Base-by-base conservation (phyloP, 2,888 invertebrate genomes). In the Axea sp. region DNA sequence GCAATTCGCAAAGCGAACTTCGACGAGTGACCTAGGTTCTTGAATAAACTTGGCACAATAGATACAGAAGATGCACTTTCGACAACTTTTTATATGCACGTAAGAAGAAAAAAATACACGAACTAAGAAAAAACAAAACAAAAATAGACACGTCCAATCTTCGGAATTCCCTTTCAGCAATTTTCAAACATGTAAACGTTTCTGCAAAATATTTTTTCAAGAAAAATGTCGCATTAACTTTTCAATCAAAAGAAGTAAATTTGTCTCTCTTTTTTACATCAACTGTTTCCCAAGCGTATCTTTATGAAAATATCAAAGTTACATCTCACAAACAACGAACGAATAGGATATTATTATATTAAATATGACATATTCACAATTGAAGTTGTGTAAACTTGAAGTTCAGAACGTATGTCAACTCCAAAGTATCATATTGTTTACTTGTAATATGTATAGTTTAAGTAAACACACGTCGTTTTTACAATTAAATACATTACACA, bases 1-100 rank as follows among this genome's bases (percentile, higher is more conserved):
- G 76, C 74, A 55, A 72, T 73, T 76, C 74, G 69, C 72, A 59
- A 30, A 28, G 69, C 71, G 28, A 74, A 76, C 76, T 76, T 76
- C 72, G 73, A 76, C 71, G 55, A 72, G 62, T 76, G 60, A 72
- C 76, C 72, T 37, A 37, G 37, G 64, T 60, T 71, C 69, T 75
- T 71, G 69, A 65, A 75, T 65, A 71, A 75, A 65, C 65, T 67
- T 59, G 45, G 24, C 45, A 33, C 33, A 33, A 8, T 37, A 31
- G 17, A 71, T 26, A 19, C 47, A 12, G 30, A 22, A 69, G 53
- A 73, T 65, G 65, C 65, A 65, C 43, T 65, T 72, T 64, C 35
- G 14, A 26, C 8, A 35, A 59, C 35, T 37, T 65, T 59, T 55
- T 37, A 31, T 2, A 47, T 9, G 7, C 14, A 7, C 28, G 1